These are phyloP conservation scores for Carabus problematicus DNA, from an alignment of 2,888 invertebrate species.

Conservation along the genomic window DNA sequence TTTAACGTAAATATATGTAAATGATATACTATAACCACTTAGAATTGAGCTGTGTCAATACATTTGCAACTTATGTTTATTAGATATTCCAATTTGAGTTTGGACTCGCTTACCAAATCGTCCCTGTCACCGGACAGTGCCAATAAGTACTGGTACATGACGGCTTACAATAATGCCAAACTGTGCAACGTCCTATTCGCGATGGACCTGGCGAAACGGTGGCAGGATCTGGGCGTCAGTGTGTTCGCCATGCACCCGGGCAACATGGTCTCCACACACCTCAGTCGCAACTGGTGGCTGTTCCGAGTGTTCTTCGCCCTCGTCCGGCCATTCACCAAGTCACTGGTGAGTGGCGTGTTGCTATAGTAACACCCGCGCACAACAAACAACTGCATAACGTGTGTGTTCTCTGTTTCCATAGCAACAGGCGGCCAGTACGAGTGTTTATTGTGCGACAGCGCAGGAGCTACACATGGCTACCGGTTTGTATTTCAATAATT, in stretches of 20 bases:
- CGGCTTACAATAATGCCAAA: conserved; percentile 91
- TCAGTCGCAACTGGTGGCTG: conserved; percentile 86
- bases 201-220: conserved; percentile 75
- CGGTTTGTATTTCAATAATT: conserved; percentile 95
- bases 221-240: conserved; percentile 72
- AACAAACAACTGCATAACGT: not conserved
- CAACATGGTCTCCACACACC: conserved; percentile 82
- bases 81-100: conserved; percentile 64
- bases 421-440: conserved; percentile 95
- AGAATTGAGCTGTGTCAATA: not conserved
- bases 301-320: conserved; percentile 79
- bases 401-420: conserved; percentile 58
- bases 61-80: conserved; percentile 42
- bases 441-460: conserved; percentile 86
- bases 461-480: conserved; percentile 82
- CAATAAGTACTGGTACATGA: conserved; percentile 77
- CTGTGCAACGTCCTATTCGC: conserved; percentile 86
- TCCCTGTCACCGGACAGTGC: conserved; percentile 74
- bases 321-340: conserved; percentile 93
- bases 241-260: conserved; percentile 90
- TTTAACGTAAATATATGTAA: too few relatives aligned
- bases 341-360: conserved; percentile 70
- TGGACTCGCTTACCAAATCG: conserved; percentile 63
- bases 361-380: not conserved
- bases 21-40: too few relatives aligned